Percentiles rank a stretch among this genome's conserved stretches.
Evolutionary conservation across 2,113 vertebrate species (phyloP).

Genomic region (Anhinga rufa): DNA sequence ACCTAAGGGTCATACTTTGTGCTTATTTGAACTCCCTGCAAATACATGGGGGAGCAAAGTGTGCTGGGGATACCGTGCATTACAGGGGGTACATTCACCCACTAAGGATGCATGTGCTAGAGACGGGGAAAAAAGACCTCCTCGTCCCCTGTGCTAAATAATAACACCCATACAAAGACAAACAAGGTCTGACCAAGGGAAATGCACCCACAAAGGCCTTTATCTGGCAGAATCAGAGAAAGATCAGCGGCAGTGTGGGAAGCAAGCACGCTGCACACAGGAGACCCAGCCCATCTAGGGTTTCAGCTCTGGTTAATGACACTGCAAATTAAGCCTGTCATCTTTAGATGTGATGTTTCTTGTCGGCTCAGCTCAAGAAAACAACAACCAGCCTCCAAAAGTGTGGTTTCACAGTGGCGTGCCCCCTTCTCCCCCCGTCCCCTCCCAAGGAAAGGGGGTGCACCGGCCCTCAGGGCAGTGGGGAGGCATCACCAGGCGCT

Average conservation of each 20-base stretch:
- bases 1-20: neutral
- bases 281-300: slow-evolving; percentile 69
- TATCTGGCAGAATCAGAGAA: slow-evolving; percentile 44
- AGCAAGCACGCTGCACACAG: slow-evolving; percentile 10
- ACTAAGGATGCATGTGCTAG: accelerated
- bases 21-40: neutral
- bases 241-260: neutral
- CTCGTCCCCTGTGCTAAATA: neutral
- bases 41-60: accelerated
- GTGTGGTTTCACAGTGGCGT: neutral
- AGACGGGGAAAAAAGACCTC: neutral
- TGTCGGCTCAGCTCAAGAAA: slow-evolving; percentile 55
- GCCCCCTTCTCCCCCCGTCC: neutral
- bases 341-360: slow-evolving; percentile 66
- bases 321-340: slow-evolving; percentile 83
- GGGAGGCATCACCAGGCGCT: accelerated
- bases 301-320: slow-evolving; percentile 87
- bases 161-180: neutral
- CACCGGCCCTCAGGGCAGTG: neutral
- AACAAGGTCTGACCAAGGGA: neutral
- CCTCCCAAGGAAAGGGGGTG: neutral
- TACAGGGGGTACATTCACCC: neutral
- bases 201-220: neutral
- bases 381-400: slow-evolving; percentile 20
- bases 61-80: accelerated